A percentile compares a stretch with the other conserved stretches of the same genome.
Conservation (phyloP, 2,113 vertebrate genomes). For the Pycnonotus jocosus region DNA sequence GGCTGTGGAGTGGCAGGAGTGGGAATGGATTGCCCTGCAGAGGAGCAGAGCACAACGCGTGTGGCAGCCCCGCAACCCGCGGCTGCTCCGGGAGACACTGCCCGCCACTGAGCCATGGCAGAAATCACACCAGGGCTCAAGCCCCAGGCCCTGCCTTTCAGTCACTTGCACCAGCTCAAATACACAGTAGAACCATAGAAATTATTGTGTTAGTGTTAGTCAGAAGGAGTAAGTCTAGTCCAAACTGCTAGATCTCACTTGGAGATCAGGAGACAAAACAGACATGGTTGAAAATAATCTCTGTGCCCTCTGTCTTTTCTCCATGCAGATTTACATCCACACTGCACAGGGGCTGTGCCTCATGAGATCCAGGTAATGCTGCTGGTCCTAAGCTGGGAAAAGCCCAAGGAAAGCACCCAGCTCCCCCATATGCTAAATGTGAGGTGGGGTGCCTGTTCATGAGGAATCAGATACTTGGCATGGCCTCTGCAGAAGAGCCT, state of each 20-base stretch:
- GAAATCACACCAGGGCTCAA: rapidly evolving
- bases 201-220: neutral
- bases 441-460: rapidly evolving
- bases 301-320: neutral
- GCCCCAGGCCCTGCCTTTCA: neutral
- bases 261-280: neutral
- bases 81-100: neutral
- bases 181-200: neutral
- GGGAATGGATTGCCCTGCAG: neutral
- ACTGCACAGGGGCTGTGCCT: neutral
- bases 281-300: neutral
- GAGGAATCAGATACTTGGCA: neutral
- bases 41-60: rapidly evolving
- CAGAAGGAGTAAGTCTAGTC: neutral
- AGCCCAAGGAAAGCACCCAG: neutral
- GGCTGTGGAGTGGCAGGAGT: neutral
- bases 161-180: neutral
- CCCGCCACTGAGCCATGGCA: neutral
- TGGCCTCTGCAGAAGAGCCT: neutral
- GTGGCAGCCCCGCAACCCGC: neutral
- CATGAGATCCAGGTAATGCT: neutral
- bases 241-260: neutral
- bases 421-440: rapidly evolving
- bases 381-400: rapidly evolving
- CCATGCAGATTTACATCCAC: neutral